Evolutionary conservation across 2,888 invertebrate species (phyloP), one percentile per base, ranked within the genome.

Genomic region (Dasypogon diadema): DNA sequence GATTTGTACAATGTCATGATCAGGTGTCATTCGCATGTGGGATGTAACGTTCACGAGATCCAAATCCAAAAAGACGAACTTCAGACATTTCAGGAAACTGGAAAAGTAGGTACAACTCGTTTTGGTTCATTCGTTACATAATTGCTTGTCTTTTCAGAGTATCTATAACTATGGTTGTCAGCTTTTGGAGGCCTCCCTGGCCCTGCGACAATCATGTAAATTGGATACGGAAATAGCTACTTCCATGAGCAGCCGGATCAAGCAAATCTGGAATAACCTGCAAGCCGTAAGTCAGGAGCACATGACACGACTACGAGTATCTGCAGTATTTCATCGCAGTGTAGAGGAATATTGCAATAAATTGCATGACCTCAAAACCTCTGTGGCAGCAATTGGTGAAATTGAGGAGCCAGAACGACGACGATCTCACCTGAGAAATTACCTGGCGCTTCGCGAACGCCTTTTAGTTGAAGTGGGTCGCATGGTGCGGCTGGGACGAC

Each of bases 121-220:
- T 22, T 12, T 14, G 54, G 21, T 70, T 54, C 1, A 24, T 16
- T 75, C 34, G 30, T 37, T 65, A 73, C 75, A 42, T 75, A 68
- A 70, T 48, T 21, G 22, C n/a, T n/a, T 46, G 60, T 46, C n/a
- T 65, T 79, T 79, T 2, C 84, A 94, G 93, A 92, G 92, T 68
- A 93, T 93, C 16, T 93, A 91, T 84, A 92, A 93, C 80, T 95
- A 94, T 81, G 94, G 94, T 14, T 91, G 91, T 81, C 93, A 94
- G 85, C 86, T 94, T 77, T 86, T 93, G 63, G 91, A 92, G 81
- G 93, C 93, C 2, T 91, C 93, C 1, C 86, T 92, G 70, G 90
- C 92, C 12, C 83, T 95, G 77, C 87, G 94, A 58, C 89, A 92
- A 77, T 92, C 93, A 26, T 91, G 93, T 83, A 90, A 92, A 82